A percentile compares a stretch with the other conserved stretches of the same genome.
Evolutionary conservation across 2,888 invertebrate genomes (phyloP).

Genomic region (Ectobius pallidus): DNA sequence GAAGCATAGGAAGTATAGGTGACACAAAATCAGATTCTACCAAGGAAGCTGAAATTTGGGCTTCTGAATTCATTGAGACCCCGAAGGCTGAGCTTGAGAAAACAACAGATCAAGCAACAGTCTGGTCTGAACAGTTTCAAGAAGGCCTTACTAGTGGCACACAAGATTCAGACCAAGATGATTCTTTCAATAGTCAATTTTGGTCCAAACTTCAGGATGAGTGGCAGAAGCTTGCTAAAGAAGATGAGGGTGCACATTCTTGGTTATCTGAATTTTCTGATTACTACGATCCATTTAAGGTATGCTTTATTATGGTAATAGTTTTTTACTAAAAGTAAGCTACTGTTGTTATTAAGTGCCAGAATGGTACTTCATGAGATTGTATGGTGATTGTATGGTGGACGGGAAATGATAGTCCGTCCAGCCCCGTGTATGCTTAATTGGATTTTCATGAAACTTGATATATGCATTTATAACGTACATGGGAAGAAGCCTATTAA

Average conservation of each 20-base stretch:
- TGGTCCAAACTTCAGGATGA: constrained; percentile 74
- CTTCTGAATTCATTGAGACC: constrained; percentile 2
- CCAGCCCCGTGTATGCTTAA: no score
- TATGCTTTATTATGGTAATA: constrained; percentile 43
- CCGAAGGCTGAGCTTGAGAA: neutral
- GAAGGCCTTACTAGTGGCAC: neutral
- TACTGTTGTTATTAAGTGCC: no score
- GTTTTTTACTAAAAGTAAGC: neutral
- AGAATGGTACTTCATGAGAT: no score
- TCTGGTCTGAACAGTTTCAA: constrained; percentile 13
- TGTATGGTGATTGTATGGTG: no score
- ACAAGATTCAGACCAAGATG: neutral
- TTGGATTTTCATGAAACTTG: no score
- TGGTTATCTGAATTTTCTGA: constrained; percentile 75
- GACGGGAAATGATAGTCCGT: no score
- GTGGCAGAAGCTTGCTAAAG: constrained; percentile 77
- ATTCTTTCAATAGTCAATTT: constrained; percentile 52
- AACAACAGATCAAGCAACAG: constrained; percentile 37
- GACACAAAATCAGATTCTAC: neutral
- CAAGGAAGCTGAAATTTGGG: constrained; percentile 13
- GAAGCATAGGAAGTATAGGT: no score
- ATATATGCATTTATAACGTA: no score
- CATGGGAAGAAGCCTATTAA: no score
- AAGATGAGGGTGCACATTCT: constrained; percentile 62
- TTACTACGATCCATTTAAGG: constrained; percentile 67